Evolutionary conservation across 1,140 invertebrate genomes (phyloP).

Genomic region (Acromyrmex charruanus): DNA sequence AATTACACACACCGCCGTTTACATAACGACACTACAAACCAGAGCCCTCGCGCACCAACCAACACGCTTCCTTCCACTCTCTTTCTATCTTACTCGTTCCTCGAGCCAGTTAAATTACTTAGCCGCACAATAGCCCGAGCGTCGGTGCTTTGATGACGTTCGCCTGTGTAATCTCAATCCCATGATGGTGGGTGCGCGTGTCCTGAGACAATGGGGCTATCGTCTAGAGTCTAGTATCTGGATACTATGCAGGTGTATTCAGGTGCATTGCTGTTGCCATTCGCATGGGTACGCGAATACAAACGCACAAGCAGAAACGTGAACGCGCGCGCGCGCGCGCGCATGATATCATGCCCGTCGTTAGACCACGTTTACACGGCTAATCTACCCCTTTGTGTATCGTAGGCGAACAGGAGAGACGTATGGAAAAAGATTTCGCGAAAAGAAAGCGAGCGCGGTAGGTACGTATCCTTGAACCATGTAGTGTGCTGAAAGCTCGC

Average conservation of each 20-base stretch:
- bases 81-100: not conserved
- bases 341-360: slow-evolving; percentile 50
- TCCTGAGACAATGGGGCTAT: slow-evolving; percentile 59
- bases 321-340: not conserved
- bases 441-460: slow-evolving; percentile 12
- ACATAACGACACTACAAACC: not conserved
- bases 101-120: slow-evolving; percentile 57
- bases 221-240: slow-evolving; percentile 40
- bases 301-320: not conserved
- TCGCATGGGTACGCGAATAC: not conserved
- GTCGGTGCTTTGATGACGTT: slow-evolving; percentile 61
- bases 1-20: slow-evolving; percentile 5
- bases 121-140: slow-evolving; percentile 20
- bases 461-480: not conserved
- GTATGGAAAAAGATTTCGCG: slow-evolving; percentile 19
- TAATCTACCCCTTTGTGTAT: slow-evolving; percentile 64
- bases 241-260: slow-evolving; percentile 42
- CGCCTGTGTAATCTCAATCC: slow-evolving; percentile 48
- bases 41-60: not conserved
- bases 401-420: slow-evolving; percentile 19
- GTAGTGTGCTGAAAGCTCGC: not conserved
- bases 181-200: slow-evolving; percentile 42
- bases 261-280: slow-evolving; percentile 30
- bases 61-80: not conserved
- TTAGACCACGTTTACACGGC: slow-evolving; percentile 58